Conservation (phyloP, 2,888 invertebrate species). For the Rutpela maculata region DNA sequence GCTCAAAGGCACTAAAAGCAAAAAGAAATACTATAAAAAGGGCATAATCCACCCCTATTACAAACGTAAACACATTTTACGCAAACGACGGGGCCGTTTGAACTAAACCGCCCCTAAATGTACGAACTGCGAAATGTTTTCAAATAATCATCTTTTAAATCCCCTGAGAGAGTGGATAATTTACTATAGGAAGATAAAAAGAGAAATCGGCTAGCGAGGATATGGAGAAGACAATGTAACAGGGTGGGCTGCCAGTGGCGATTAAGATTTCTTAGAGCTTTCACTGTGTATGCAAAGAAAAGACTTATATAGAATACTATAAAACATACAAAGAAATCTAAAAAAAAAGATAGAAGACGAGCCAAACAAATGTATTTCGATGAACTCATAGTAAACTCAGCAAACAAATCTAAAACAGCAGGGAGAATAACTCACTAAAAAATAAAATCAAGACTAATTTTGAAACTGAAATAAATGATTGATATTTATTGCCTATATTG, state of each 20-base stretch:
- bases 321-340: too few relatives aligned
- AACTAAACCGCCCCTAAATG: slow-evolving; percentile 13
- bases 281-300: too few relatives aligned
- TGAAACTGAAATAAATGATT: too few relatives aligned
- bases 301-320: too few relatives aligned
- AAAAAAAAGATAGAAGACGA: too few relatives aligned
- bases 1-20: not conserved
- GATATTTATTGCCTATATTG: too few relatives aligned
- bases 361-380: too few relatives aligned
- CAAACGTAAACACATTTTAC: slow-evolving; percentile 30
- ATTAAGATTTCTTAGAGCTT: not conserved
- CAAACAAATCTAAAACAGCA: too few relatives aligned
- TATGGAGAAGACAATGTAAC: not conserved
- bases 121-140: slow-evolving; percentile 30
- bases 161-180: slow-evolving; percentile 10
- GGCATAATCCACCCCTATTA: slow-evolving; percentile 13
- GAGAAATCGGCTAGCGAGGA: not conserved
- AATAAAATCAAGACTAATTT: too few relatives aligned
- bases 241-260: not conserved
- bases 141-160: slow-evolving; percentile 33
- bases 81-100: slow-evolving; percentile 13
- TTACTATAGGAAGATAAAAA: not conserved
- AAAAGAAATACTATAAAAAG: slow-evolving; percentile 26
- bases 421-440: too few relatives aligned
- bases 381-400: too few relatives aligned